phyloP scores from a whole-genome alignment of 2,797 vertebrate genomes.

The Phoeniculus purpureus region DNA sequence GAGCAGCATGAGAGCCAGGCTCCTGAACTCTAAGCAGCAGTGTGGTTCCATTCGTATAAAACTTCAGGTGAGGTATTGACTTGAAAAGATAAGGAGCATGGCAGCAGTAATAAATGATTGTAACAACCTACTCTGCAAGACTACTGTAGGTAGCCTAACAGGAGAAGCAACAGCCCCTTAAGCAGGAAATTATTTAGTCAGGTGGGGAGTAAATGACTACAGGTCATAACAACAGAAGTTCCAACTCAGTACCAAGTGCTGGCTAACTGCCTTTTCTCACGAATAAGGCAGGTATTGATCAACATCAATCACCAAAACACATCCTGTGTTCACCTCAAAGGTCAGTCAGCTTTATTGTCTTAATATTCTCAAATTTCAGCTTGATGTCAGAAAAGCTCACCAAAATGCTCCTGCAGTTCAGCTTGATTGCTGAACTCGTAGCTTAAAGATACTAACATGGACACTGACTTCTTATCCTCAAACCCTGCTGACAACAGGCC shows the following conservation, averaged over 20 bases:
- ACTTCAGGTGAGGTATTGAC: background rate
- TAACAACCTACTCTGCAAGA: background rate
- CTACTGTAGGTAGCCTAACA: fast-evolving
- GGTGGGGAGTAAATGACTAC: background rate
- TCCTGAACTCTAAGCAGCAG: background rate
- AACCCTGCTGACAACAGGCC: background rate
- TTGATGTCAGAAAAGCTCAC: background rate
- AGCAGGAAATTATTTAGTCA: background rate
- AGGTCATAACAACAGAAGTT: background rate
- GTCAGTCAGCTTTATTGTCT: background rate
- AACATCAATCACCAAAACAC: fast-evolving
- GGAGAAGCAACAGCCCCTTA: background rate
- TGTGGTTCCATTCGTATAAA: background rate
- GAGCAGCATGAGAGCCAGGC: background rate
- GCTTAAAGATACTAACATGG: background rate
- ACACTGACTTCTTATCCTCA: background rate
- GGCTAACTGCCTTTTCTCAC: background rate
- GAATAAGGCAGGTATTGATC: background rate
- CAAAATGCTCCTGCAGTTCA: background rate
- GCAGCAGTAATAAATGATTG: background rate
- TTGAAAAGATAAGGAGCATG: background rate
- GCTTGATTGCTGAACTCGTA: background rate
- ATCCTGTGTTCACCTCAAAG: background rate
- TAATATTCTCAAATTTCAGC: background rate
- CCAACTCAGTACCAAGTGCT: background rate